Evolutionary conservation across 2,888 invertebrate species (phyloP).

Genomic region (Cepaea hortensis): DNA sequence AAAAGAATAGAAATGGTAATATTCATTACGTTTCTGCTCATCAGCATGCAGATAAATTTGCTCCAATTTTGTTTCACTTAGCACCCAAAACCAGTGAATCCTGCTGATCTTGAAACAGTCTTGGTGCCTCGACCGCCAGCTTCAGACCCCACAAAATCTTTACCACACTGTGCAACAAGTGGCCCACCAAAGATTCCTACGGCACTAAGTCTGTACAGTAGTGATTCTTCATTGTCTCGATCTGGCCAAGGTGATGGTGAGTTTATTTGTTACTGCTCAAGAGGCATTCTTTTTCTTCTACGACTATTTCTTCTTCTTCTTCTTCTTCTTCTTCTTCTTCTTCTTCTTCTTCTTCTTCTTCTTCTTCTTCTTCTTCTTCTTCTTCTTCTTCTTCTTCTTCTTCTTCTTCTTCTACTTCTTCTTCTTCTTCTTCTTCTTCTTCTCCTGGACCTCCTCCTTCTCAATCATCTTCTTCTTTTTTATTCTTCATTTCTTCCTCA

Average conservation of each 20-base stretch:
- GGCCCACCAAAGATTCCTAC: constrained; percentile 53
- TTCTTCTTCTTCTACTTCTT: too few species aligned
- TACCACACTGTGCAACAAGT: constrained; percentile 57
- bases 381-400: too few species aligned
- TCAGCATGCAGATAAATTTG: neutral
- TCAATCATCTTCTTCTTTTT: too few species aligned
- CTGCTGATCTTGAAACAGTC: constrained; percentile 65
- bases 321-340: neutral
- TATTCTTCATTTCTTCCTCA: too few species aligned
- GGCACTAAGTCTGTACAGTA: constrained; percentile 61
- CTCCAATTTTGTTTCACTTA: neutral
- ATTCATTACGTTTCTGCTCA: too few species aligned
- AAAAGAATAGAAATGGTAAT: too few species aligned
- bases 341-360: too few species aligned
- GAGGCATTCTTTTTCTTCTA: too few species aligned
- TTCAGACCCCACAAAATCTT: constrained; percentile 67
- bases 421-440: too few species aligned
- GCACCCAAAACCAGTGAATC: constrained; percentile 47
- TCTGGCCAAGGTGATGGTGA: constrained; percentile 49
- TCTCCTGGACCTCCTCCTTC: too few species aligned
- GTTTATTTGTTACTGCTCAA: neutral
- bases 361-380: too few species aligned
- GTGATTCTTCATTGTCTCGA: constrained; percentile 23
- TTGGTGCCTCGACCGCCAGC: constrained; percentile 72
- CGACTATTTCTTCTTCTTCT: too few species aligned